phyloP scores from a whole-genome alignment of 2,113 vertebrate genomes.

The Prionailurus bengalensis region DNA sequence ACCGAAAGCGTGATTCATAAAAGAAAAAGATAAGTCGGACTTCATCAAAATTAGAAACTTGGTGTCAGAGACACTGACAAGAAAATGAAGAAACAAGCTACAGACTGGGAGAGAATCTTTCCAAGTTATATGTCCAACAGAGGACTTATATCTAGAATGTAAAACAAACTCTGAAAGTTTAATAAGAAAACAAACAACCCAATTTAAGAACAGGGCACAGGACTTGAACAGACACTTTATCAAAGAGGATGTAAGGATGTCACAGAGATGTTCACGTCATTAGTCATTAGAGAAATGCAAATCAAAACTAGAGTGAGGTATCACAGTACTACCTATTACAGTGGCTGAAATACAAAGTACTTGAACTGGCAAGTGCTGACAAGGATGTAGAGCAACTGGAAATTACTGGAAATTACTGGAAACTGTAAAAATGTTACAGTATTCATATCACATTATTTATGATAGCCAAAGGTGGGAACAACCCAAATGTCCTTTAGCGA shows the following conservation, averaged over 20 bases:
- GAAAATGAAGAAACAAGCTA: not conserved
- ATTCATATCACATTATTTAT: not conserved
- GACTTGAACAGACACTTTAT: not conserved
- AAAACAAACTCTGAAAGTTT: not conserved
- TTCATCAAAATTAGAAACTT: not conserved
- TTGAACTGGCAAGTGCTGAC: too few species aligned
- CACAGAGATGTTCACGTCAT: not conserved
- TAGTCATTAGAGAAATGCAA: not conserved
- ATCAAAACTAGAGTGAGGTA: not conserved
- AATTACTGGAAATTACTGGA: too few species aligned
- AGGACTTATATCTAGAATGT: not conserved
- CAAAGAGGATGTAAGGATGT: not conserved
- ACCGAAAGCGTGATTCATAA: not conserved
- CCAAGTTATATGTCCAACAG: not conserved
- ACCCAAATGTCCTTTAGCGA: not conserved
- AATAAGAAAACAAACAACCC: not conserved
- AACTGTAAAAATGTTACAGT: too few species aligned
- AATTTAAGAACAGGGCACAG: not conserved
- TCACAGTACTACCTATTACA: rapidly evolving
- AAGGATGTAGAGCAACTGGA: not conserved
- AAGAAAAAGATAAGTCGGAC: conserved; percentile 12
- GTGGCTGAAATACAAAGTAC: not conserved
- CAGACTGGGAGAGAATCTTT: not conserved
- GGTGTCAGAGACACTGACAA: not conserved
- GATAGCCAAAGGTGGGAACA: not conserved